Evolutionary conservation across 2,113 vertebrate species (phyloP).

Genomic region (Entosphenus tridentatus): DNA sequence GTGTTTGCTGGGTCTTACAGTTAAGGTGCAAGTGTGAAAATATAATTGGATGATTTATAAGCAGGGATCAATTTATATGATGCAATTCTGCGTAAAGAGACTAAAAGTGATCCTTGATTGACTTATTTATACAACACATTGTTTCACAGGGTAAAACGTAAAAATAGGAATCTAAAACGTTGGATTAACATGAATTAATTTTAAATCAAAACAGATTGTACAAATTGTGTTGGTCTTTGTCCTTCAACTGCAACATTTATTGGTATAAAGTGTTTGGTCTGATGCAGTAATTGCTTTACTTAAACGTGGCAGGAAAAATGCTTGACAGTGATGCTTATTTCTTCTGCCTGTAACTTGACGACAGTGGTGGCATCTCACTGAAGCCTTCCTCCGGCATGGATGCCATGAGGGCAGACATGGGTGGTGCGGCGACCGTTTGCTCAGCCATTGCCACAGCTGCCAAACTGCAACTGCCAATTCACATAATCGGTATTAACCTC

Average conservation of each 20-base stretch:
- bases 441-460: constrained; percentile 65
- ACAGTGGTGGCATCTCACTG: constrained; percentile 82
- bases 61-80: too few species aligned
- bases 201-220: background rate
- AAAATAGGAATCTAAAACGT: too few species aligned
- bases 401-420: constrained; percentile 89
- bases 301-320: background rate
- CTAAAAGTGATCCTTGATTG: too few species aligned
- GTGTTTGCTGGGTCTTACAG: too few species aligned
- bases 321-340: background rate
- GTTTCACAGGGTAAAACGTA: too few species aligned
- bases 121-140: too few species aligned
- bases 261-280: background rate
- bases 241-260: background rate
- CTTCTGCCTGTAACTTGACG: background rate
- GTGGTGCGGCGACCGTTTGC: constrained; percentile 70
- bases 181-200: too few species aligned
- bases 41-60: too few species aligned
- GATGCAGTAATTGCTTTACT: too few species aligned
- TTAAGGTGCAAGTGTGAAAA: too few species aligned
- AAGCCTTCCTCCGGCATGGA: constrained; percentile 76
- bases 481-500: constrained; percentile 42
- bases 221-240: too few species aligned
- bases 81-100: too few species aligned
- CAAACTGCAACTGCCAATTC: constrained; percentile 51